Evolutionary conservation across 2,888 invertebrate genomes (phyloP), one percentile per base, ranked within the genome.

Genomic region (Noctua janthina): DNA sequence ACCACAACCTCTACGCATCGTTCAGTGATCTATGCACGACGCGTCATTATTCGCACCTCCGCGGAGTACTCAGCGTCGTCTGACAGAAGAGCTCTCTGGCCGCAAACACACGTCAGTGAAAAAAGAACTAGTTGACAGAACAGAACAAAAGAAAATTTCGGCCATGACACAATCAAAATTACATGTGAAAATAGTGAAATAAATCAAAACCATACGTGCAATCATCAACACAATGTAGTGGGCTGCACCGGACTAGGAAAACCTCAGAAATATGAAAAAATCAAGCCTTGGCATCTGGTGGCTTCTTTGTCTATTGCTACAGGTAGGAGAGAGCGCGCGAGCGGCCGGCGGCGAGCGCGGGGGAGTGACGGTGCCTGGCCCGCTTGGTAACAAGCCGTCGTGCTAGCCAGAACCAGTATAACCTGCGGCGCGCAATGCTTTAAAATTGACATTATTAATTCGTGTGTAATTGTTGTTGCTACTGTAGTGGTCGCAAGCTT

Each of bases 131-230:
- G 29, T n/a, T 91, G 91, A 88, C 90, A 89, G 78, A 81, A 83
- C 20, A 86, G 93, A 95, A 95, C 94, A 95, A 95, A 95, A 94
- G 94, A 95, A 94, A 86, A 89, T 91, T 93, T 91, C 86, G 89
- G 91, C 84, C 87, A 94, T 94, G 94, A 91, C 92, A 90, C 87
- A 79, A 85, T 88, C 91, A 91, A 95, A 95, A 95, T 94, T 94
- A 81, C 74, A 76, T 66, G 93, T 93, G 88, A 91, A 93, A 86
- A 90, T 88, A 79, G 78, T 78, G 70, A 86, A 82, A 77, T 80
- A 71, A 80, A 82, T 74, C 76, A 68, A 46, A 68, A 29, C 8
- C 68, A 79, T 11, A 51, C 67, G 76, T 78, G 66, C 49, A 67
- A 83, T 71, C 62, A 56, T 87, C 86, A 88, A 88, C 92, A 94